A percentile compares a stretch with the other conserved stretches of the same genome.
phyloP scores from a whole-genome alignment of 2,797 vertebrate genomes.

The Falco peregrinus region DNA sequence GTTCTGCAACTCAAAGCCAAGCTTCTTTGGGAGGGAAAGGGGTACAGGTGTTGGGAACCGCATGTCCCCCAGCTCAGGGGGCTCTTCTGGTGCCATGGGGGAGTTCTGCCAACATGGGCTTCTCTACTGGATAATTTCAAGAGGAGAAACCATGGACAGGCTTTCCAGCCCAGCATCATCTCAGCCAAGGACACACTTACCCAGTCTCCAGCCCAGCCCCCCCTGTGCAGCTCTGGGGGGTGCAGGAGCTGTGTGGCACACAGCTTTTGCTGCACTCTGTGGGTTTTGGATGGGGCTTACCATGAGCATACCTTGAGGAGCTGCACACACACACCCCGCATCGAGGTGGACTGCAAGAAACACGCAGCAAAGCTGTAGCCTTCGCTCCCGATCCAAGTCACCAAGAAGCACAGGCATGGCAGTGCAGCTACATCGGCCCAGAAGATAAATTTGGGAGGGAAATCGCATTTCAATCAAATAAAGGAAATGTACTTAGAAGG shows the following conservation, averaged over 20 bases:
- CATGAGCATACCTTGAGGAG: background rate
- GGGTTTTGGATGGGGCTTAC: background rate
- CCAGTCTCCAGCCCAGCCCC: fast-evolving
- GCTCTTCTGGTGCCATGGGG: background rate
- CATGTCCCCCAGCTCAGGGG: fast-evolving
- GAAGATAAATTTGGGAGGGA: background rate
- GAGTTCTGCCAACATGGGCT: background rate
- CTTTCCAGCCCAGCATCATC: background rate
- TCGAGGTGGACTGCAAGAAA: fast-evolving
- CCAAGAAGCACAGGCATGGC: background rate
- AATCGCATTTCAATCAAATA: background rate
- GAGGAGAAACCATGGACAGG: background rate
- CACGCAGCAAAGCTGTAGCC: background rate
- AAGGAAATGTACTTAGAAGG: background rate
- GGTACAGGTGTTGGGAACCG: background rate
- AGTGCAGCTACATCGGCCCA: background rate
- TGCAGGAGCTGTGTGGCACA: background rate
- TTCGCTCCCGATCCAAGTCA: fast-evolving
- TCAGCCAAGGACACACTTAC: background rate
- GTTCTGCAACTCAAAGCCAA: background rate
- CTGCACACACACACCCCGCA: background rate
- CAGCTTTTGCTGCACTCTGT: background rate
- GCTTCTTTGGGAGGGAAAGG: background rate
- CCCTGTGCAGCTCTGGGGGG: background rate
- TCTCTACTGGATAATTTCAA: background rate